A percentile compares a stretch with the other conserved stretches of the same genome.
Evolutionary conservation across 2,888 invertebrate genomes (phyloP).

Genomic region (Tribolium freemani): DNA sequence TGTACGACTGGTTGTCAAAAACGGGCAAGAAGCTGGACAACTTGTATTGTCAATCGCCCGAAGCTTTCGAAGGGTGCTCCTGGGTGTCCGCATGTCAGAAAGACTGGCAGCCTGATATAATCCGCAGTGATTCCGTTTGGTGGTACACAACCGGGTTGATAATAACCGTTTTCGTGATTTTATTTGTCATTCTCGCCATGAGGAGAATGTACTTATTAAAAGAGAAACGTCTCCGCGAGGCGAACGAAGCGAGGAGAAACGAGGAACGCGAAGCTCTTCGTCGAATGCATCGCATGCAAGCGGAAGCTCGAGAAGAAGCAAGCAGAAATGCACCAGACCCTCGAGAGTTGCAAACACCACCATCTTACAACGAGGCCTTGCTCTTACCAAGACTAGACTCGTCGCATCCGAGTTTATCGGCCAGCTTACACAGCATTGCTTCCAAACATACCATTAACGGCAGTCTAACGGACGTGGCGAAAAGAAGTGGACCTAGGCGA

Average conservation of each 20-base stretch:
- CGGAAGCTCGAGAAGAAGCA: slow-evolving; percentile 57
- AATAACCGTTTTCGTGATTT: slow-evolving; percentile 70
- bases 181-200: slow-evolving; percentile 71
- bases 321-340: slow-evolving; percentile 77
- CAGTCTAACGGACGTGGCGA: slow-evolving; percentile 59
- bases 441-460: slow-evolving; percentile 55
- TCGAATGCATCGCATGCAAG: slow-evolving; percentile 68
- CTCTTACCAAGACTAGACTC: slow-evolving; percentile 79
- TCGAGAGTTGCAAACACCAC: slow-evolving; percentile 78
- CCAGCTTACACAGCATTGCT: slow-evolving; percentile 60
- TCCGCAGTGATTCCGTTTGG: slow-evolving; percentile 68
- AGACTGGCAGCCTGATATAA: slow-evolving; percentile 70
- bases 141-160: slow-evolving; percentile 74
- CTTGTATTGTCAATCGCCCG: slow-evolving; percentile 78
- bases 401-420: slow-evolving; percentile 70
- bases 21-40: slow-evolving; percentile 68
- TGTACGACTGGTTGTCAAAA: slow-evolving; percentile 75
- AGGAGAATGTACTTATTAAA: slow-evolving; percentile 72
- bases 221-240: slow-evolving; percentile 63
- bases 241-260: slow-evolving; percentile 71
- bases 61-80: slow-evolving; percentile 73
- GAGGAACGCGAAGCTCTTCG: slow-evolving; percentile 72
- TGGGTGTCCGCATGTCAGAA: slow-evolving; percentile 80
- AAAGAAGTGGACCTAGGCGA: slow-evolving; percentile 55
- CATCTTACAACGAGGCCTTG: slow-evolving; percentile 84